These are phyloP conservation scores for Invenusta paracnida DNA, from an alignment of 2,888 invertebrate species.

Conservation along the genomic window DNA sequence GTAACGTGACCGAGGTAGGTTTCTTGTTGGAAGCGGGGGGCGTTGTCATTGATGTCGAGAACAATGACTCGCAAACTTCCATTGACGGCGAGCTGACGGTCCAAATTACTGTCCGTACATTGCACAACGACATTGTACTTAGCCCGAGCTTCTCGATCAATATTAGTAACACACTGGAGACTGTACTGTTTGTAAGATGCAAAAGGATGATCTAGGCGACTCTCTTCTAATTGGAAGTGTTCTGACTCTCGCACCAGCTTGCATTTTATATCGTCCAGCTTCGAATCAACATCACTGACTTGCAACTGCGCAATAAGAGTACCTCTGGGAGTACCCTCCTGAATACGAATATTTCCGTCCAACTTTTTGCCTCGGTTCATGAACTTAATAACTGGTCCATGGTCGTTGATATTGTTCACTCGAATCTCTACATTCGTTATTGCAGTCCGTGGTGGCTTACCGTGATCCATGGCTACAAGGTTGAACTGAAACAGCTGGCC, in stretches of 20 bases:
- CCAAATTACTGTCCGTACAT: neutral
- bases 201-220: neutral
- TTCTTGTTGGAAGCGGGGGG: neutral
- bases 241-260: neutral
- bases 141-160: neutral
- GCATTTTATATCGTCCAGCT: slow-evolving; percentile 23
- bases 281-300: slow-evolving; percentile 8
- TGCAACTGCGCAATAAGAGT: neutral
- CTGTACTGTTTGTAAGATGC: neutral
- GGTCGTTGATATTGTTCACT: slow-evolving; percentile 20
- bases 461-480: neutral
- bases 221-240: slow-evolving; percentile 25
- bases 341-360: neutral
- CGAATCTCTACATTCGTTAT: neutral
- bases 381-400: slow-evolving; percentile 1
- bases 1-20: neutral
- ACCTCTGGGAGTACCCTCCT: neutral
- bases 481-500: slow-evolving; percentile 15
- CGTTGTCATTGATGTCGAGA: neutral
- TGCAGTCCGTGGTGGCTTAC: neutral
- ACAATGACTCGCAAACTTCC: neutral
- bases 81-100: neutral
- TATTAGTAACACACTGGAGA: neutral
- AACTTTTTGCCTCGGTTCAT: neutral
- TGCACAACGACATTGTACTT: neutral